Evolutionary conservation across 2,888 invertebrate genomes (phyloP).

Genomic region (Scrobipalpa atriplicella): DNA sequence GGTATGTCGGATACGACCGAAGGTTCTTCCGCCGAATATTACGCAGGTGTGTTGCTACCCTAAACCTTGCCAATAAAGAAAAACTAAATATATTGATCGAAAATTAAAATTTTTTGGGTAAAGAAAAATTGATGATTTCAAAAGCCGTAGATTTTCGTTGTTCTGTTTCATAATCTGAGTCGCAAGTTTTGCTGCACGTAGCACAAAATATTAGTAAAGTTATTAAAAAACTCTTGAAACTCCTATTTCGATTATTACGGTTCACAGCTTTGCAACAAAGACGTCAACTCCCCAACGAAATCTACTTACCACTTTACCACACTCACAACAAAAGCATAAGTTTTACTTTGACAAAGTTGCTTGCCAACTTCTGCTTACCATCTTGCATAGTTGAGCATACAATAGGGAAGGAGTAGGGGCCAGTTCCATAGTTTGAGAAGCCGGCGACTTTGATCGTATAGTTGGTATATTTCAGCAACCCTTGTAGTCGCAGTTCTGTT

Average conservation of each 20-base stretch:
- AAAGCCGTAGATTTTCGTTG: too few relatives aligned
- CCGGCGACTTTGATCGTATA: constrained; percentile 94
- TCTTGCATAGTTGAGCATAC: constrained; percentile 92
- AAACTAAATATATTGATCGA: too few relatives aligned
- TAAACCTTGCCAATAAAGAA: too few relatives aligned
- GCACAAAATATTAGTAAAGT: too few relatives aligned
- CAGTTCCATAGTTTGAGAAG: constrained; percentile 93
- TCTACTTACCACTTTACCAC: constrained; percentile 9
- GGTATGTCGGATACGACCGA: too few relatives aligned
- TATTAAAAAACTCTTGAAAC: too few relatives aligned
- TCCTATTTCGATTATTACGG: background rate
- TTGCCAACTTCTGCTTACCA: constrained; percentile 12
- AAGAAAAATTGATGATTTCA: too few relatives aligned
- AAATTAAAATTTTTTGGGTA: too few relatives aligned
- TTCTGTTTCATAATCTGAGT: too few relatives aligned
- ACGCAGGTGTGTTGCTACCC: too few relatives aligned
- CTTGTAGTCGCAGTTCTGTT: constrained; percentile 89
- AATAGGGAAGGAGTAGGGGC: constrained; percentile 89
- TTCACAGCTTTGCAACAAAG: background rate
- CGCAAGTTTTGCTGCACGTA: too few relatives aligned
- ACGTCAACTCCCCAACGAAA: constrained; percentile 4
- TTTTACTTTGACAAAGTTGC: constrained; percentile 8
- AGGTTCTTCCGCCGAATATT: too few relatives aligned
- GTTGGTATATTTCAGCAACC: constrained; percentile 91
- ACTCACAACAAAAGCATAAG: constrained; percentile 17